A percentile compares a stretch with the other conserved stretches of the same genome.
Conservation (phyloP, 2,113 vertebrate species). For the Rostratula benghalensis region DNA sequence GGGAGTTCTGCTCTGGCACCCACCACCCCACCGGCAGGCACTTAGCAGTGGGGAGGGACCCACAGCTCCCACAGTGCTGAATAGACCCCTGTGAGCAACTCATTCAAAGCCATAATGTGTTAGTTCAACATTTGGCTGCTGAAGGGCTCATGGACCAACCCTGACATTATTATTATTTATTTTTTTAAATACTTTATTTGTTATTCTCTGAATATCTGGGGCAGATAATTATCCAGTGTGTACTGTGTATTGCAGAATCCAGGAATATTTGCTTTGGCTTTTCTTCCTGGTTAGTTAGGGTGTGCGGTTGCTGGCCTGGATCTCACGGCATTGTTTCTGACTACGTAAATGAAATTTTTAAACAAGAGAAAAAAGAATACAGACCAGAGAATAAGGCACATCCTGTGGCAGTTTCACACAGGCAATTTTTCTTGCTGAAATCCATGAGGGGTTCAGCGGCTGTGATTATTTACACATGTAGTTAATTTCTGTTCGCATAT, state of each 20-base stretch:
- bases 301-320: constrained; percentile 25
- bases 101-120: not conserved
- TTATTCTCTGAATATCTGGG: not conserved
- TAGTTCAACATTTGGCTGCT: not conserved
- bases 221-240: not conserved
- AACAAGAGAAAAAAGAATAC: constrained; percentile 42
- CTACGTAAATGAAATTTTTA: constrained; percentile 38
- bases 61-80: fast-evolving
- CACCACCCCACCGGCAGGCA: fast-evolving
- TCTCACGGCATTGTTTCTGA: constrained; percentile 57
- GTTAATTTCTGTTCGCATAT: not conserved
- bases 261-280: constrained; percentile 59
- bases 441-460: not conserved
- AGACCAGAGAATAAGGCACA: constrained; percentile 51
- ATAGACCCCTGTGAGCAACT: fast-evolving
- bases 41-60: not conserved
- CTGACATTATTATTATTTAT: not conserved
- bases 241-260: constrained; percentile 14
- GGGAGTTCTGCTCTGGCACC: not conserved
- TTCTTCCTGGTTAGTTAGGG: constrained; percentile 38
- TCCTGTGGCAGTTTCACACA: constrained; percentile 53
- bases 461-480: constrained; percentile 42
- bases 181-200: not conserved
- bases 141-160: not conserved
- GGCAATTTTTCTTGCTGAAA: constrained; percentile 29